phyloP scores from a whole-genome alignment of 2,797 vertebrate species.

The Artibeus jamaicensis region DNA sequence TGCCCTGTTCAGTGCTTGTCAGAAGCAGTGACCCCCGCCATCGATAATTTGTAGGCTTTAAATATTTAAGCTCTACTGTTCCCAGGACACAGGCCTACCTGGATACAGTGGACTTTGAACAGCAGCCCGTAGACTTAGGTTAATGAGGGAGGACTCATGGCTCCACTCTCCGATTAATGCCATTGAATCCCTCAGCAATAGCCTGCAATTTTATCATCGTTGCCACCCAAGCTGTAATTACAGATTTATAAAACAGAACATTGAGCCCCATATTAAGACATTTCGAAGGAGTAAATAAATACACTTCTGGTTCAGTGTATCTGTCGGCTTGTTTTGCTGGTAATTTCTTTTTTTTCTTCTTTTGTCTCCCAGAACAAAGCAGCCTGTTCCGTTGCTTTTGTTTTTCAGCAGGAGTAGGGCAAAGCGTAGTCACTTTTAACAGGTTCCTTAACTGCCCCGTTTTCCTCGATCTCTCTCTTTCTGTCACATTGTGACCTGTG shows the following conservation, averaged over 20 bases:
- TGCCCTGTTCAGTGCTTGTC: background rate
- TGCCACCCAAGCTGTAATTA: slow-evolving; percentile 11
- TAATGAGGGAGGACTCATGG: background rate
- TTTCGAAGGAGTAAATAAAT: background rate
- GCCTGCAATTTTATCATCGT: background rate
- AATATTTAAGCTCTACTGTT: background rate
- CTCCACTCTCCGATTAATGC: slow-evolving; percentile 23
- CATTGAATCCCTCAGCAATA: background rate
- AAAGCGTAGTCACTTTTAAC: background rate
- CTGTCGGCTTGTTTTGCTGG: background rate
- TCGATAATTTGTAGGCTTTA: background rate
- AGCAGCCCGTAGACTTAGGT: background rate
- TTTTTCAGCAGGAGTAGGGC: background rate
- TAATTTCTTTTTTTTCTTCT: background rate
- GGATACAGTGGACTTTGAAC: background rate
- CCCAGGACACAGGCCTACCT: background rate
- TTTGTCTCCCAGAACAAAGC: slow-evolving; percentile 43
- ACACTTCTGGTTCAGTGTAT: background rate
- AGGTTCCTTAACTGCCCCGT: background rate
- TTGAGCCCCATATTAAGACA: background rate
- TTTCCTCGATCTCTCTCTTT: background rate
- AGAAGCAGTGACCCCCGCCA: background rate
- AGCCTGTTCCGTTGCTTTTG: background rate
- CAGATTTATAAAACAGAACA: slow-evolving; percentile 32
- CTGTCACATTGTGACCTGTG: background rate